A percentile compares a stretch with the other conserved stretches of the same genome.
These are phyloP conservation scores for Anguilla anguilla DNA, from an alignment of 2,797 vertebrate species.

Conservation along the genomic window DNA sequence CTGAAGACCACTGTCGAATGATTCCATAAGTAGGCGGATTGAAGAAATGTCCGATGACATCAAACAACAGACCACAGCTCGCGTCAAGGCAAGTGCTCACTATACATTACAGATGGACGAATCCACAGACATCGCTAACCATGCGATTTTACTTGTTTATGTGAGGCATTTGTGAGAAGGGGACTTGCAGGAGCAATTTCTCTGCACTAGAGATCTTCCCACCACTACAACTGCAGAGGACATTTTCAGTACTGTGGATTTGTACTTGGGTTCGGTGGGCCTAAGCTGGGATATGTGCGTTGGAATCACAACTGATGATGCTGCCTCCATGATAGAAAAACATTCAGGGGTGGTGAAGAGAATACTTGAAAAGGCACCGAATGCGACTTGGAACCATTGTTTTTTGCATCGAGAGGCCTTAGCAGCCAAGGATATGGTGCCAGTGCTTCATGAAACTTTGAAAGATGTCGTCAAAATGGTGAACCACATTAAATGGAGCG, in stretches of 20 bases:
- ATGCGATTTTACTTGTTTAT: slow-evolving; percentile 15
- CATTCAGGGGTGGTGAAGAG: no score
- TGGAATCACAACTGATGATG: no score
- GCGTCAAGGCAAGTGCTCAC: slow-evolving; percentile 2
- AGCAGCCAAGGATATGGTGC: slow-evolving; percentile 31
- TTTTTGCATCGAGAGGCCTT: not conserved
- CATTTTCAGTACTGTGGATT: no score
- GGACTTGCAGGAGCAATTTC: not conserved
- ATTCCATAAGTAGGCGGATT: not conserved
- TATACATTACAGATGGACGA: slow-evolving; percentile 30
- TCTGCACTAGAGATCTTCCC: no score
- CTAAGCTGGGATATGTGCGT: no score
- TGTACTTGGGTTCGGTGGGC: no score
- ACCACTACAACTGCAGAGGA: no score
- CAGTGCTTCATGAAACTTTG: slow-evolving; percentile 23
- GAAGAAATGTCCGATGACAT: slow-evolving; percentile 30
- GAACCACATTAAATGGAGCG: slow-evolving; percentile 10
- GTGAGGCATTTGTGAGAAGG: no score
- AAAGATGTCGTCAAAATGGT: slow-evolving; percentile 17
- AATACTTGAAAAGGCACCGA: no score
- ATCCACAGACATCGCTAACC: slow-evolving; percentile 17
- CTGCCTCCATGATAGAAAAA: no score
- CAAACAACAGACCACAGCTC: slow-evolving; percentile 17
- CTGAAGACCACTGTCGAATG: no score
- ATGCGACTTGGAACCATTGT: not conserved